Evolutionary conservation across 2,113 vertebrate genomes (phyloP).

Genomic region (Ameiurus melas): DNA sequence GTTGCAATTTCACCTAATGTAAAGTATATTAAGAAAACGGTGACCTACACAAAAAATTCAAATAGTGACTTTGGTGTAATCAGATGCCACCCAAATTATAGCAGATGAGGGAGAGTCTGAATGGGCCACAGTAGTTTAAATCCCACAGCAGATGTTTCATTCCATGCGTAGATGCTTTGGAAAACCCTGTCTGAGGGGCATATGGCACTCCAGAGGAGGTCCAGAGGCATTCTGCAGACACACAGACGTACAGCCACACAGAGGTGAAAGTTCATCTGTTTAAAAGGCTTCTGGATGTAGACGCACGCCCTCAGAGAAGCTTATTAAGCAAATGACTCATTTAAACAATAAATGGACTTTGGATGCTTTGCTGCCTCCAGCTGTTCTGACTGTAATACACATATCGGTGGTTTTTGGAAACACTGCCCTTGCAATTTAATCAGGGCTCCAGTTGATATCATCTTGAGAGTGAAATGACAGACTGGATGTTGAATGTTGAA

Average conservation of each 20-base stretch:
- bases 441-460: constrained; percentile 5
- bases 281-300: constrained; percentile 26
- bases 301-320: constrained; percentile 7
- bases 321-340: constrained; percentile 48
- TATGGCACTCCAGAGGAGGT: constrained; percentile 44
- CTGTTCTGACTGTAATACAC: constrained; percentile 40
- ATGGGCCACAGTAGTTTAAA: constrained; percentile 45
- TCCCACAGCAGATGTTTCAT: constrained; percentile 55
- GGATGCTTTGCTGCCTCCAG: constrained; percentile 29
- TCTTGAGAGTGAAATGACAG: constrained; percentile 17
- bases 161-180: constrained; percentile 50
- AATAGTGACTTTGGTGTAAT: constrained; percentile 24
- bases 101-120: constrained; percentile 36
- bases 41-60: constrained; percentile 3
- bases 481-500: constrained; percentile 33
- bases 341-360: constrained; percentile 44
- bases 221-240: constrained; percentile 37
- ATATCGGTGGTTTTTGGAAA: constrained; percentile 32
- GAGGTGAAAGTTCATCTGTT: constrained; percentile 43
- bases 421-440: constrained; percentile 11
- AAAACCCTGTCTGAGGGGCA: constrained; percentile 51
- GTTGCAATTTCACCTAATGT: constrained; percentile 21
- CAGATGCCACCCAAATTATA: constrained; percentile 29
- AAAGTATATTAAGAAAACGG: constrained; percentile 11
- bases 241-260: constrained; percentile 5